Evolutionary conservation across 2,888 invertebrate genomes (phyloP).

Genomic region (Odontomyia ornata): DNA sequence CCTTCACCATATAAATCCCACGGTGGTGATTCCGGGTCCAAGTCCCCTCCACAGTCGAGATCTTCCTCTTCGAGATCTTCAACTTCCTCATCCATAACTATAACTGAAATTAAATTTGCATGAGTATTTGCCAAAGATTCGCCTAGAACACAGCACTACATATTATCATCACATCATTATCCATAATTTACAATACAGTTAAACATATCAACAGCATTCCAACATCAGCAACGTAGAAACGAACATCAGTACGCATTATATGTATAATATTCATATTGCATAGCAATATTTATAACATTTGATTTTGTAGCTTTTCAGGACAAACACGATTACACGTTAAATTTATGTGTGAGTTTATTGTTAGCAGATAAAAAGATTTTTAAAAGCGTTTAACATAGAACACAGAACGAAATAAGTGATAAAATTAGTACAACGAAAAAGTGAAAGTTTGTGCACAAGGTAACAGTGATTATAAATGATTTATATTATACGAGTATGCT

Average conservation of each 20-base stretch:
- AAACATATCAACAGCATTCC: conserved; percentile 45
- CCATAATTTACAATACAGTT: conserved; percentile 23
- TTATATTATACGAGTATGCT: background rate
- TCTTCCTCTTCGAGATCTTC: conserved; percentile 65
- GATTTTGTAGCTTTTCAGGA: background rate
- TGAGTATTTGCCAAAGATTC: background rate
- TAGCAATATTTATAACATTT: too few species aligned
- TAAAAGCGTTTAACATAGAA: background rate
- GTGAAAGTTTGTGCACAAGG: too few species aligned
- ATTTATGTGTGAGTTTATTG: background rate
- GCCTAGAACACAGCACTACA: conserved; percentile 8
- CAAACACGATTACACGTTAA: conserved; percentile 9
- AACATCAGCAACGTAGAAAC: conserved; percentile 41
- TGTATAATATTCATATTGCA: background rate
- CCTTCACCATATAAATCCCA: conserved; percentile 65
- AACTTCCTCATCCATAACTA: conserved; percentile 63
- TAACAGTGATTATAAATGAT: too few species aligned
- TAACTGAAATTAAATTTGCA: conserved; percentile 55
- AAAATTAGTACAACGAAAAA: conserved; percentile 2
- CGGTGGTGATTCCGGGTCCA: conserved; percentile 63
- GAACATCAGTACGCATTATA: conserved; percentile 26
- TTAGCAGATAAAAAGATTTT: background rate
- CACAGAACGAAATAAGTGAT: background rate
- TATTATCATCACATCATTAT: conserved; percentile 2
- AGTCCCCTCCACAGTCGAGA: conserved; percentile 64